Evolutionary conservation across 2,797 vertebrate species (phyloP).

Genomic region (Pampus argenteus): DNA sequence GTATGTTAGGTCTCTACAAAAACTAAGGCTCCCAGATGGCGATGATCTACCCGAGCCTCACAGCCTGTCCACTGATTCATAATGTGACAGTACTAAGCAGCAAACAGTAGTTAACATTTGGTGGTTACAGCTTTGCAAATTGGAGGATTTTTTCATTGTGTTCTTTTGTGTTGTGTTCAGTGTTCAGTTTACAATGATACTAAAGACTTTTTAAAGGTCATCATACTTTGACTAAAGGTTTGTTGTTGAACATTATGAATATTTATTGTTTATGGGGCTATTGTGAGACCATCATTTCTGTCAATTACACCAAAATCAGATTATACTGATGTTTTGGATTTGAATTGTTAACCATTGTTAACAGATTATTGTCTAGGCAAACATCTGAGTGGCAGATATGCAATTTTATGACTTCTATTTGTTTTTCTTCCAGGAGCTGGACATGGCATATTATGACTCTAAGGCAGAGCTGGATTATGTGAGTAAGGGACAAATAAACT

Average conservation of each 20-base stretch:
- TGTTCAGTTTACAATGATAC: too few species aligned
- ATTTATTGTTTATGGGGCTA: background rate
- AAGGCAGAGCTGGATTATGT: constrained; percentile 97
- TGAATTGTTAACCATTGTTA: too few species aligned
- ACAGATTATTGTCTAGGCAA: too few species aligned
- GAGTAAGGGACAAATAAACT: constrained; percentile 78
- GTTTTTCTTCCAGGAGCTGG: constrained; percentile 89
- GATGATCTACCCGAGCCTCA: constrained; percentile 48
- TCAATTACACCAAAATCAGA: background rate
- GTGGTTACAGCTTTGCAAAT: constrained; percentile 47
- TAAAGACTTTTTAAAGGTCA: too few species aligned
- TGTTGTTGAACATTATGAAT: background rate
- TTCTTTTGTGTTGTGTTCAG: too few species aligned
- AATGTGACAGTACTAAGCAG: constrained; percentile 46
- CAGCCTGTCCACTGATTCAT: constrained; percentile 68
- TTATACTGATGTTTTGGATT: too few species aligned
- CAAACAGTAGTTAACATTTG: constrained; percentile 67
- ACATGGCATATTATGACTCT: constrained; percentile 97
- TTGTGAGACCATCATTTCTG: background rate
- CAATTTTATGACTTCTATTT: too few species aligned
- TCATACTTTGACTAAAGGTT: background rate
- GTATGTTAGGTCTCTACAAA: constrained; percentile 51
- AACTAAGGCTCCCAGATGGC: constrained; percentile 69
- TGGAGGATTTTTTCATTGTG: too few species aligned
- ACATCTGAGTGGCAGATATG: too few species aligned